Evolutionary conservation across 2,113 vertebrate genomes (phyloP).

Genomic region (Strigops habroptila): DNA sequence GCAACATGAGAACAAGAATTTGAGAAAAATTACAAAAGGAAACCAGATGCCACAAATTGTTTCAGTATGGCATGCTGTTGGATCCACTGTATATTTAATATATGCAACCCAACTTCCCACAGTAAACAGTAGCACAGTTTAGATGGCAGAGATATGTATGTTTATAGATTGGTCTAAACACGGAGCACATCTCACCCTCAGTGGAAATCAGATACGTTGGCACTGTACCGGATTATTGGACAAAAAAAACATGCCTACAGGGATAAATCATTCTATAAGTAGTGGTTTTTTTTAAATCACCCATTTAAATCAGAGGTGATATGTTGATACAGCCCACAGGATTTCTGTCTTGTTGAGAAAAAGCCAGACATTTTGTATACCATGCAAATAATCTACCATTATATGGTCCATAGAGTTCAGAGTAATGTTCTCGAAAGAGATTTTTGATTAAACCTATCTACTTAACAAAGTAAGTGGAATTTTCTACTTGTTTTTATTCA

Average conservation of each 20-base stretch:
- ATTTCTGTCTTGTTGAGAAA: neutral
- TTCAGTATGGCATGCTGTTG: neutral
- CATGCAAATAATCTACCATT: neutral
- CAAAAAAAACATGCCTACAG: neutral
- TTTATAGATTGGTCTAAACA: neutral
- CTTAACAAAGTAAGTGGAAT: neutral
- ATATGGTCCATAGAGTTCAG: neutral
- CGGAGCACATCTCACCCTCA: neutral
- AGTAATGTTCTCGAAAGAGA: neutral
- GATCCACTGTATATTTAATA: neutral
- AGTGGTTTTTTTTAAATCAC: neutral
- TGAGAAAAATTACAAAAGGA: neutral
- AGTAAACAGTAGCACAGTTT: neutral
- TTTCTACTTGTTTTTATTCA: neutral
- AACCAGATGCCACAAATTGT: neutral
- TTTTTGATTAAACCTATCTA: neutral
- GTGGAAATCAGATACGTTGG: neutral
- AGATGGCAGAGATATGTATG: neutral
- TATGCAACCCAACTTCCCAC: neutral
- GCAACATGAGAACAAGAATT: neutral
- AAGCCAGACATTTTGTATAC: neutral
- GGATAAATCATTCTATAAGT: neutral
- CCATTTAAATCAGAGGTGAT: neutral
- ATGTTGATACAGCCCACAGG: neutral
- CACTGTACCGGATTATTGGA: neutral